Evolutionary conservation across 2,888 invertebrate species (phyloP).

Genomic region (Plebejus argus): DNA sequence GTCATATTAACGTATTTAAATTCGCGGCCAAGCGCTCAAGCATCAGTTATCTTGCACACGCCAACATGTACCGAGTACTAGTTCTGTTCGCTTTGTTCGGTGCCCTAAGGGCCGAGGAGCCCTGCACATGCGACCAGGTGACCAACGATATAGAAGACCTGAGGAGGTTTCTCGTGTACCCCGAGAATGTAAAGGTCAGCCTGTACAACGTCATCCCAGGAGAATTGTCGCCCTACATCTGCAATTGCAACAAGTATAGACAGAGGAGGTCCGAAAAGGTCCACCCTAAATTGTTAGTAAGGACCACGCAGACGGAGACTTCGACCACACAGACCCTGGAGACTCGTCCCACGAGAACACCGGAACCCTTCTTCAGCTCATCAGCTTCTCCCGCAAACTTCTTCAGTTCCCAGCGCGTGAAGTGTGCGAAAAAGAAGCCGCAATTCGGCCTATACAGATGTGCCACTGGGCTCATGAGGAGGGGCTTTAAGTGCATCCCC

Average conservation of each 20-base stretch:
- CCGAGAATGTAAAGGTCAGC: conserved; percentile 27
- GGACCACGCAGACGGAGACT: too few species aligned
- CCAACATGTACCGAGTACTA: conserved; percentile 30
- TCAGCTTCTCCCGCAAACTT: neutral
- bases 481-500: neutral
- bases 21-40: neutral
- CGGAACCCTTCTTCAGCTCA: neutral
- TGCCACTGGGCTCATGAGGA: neutral
- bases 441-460: neutral
- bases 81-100: conserved; percentile 31
- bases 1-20: neutral
- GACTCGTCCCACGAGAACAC: neutral
- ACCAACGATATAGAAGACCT: conserved; percentile 40
- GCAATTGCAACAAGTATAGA: conserved; percentile 47
- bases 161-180: conserved; percentile 39
- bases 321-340: neutral
- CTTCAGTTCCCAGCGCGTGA: neutral
- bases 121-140: conserved; percentile 42
- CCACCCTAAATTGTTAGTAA: neutral
- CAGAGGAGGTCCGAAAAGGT: conserved; percentile 37
- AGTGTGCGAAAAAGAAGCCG: neutral
- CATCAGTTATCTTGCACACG: neutral
- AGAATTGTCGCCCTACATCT: conserved; percentile 44
- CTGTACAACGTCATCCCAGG: conserved; percentile 44
- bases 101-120: conserved; percentile 33